These are phyloP conservation scores for Heliconius hewitsoni DNA, from an alignment of 1,140 invertebrate species.

Conservation along the genomic window DNA sequence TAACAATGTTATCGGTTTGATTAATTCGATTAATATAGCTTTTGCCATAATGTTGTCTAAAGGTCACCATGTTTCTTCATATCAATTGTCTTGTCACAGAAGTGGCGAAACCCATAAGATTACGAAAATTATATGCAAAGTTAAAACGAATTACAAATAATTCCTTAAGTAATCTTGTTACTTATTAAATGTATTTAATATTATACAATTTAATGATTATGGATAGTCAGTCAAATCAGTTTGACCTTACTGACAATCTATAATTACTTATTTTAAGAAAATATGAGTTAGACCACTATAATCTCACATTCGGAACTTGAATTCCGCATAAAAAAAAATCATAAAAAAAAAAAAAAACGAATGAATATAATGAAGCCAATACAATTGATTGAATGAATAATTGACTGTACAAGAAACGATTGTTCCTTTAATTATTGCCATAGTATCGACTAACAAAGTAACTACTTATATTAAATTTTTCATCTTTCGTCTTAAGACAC, in stretches of 20 bases:
- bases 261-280: not conserved
- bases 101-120: constrained; percentile 1
- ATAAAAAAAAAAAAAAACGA: not conserved
- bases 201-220: not conserved
- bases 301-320: not conserved
- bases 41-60: not conserved
- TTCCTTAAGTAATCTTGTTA: no score
- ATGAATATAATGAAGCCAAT: not conserved
- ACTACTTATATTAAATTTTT: constrained; percentile 15
- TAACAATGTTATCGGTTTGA: not conserved
- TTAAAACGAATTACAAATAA: not conserved
- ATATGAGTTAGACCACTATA: not conserved
- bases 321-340: not conserved
- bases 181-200: no score
- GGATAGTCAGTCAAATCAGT: not conserved
- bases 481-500: not conserved
- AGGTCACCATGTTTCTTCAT: not conserved
- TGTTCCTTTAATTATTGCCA: constrained; percentile 50
- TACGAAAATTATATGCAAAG: not conserved
- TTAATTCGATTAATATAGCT: not conserved
- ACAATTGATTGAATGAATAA: constrained; percentile 41
- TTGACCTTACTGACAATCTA: not conserved
- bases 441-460: constrained; percentile 35
- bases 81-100: constrained; percentile 3
- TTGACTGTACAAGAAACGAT: constrained; percentile 54